phyloP scores from a whole-genome alignment of 2,113 vertebrate genomes.

The Oreotragus oreotragus region DNA sequence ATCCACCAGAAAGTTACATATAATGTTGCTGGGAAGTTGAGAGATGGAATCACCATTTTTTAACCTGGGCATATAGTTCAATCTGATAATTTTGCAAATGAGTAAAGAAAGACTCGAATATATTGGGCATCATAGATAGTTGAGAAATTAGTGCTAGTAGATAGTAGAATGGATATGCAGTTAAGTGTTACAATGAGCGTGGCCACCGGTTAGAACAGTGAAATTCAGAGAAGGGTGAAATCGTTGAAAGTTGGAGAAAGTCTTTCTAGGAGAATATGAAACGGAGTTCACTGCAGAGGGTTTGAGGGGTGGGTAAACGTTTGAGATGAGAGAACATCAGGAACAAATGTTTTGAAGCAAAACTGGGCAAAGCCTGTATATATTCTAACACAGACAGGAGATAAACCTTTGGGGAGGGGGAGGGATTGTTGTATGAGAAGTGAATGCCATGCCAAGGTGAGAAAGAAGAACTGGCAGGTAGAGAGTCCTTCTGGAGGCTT shows the following conservation, averaged over 20 bases:
- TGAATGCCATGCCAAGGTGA: background rate
- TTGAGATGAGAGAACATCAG: background rate
- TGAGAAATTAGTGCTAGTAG: background rate
- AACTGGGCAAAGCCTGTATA: background rate
- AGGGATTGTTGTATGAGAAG: background rate
- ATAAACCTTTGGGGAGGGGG: background rate
- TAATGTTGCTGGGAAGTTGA: background rate
- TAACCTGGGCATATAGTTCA: background rate
- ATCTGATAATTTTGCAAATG: background rate
- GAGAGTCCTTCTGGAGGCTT: background rate
- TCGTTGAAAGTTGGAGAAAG: background rate
- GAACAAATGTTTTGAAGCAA: background rate
- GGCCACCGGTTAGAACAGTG: background rate
- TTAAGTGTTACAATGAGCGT: background rate
- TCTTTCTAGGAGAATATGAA: background rate
- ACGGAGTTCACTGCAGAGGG: background rate
- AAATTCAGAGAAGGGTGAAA: background rate
- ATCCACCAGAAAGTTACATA: background rate
- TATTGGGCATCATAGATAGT: background rate
- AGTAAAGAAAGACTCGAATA: background rate
- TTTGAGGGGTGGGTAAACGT: background rate
- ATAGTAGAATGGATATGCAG: background rate
- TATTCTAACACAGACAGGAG: background rate
- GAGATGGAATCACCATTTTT: background rate
- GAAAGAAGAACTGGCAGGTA: background rate